Evolutionary conservation across 2,797 vertebrate species (phyloP), one percentile per base, ranked within the genome.

Genomic region (Clarias fuscus): DNA sequence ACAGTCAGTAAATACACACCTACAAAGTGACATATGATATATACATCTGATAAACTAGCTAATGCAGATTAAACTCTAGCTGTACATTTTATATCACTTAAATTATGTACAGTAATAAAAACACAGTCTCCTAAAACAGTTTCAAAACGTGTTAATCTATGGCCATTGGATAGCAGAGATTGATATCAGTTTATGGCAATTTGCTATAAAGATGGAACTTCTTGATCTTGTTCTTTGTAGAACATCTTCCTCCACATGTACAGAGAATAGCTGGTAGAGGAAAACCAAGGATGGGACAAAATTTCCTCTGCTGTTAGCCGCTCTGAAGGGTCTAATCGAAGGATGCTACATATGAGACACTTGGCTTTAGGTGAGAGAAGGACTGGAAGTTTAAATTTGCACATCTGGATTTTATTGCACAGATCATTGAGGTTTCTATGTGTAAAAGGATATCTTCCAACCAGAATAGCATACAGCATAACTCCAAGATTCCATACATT

Each of bases 401-500:
- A 84, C 30, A 40, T 86, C 77, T 84, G 61, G 61, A 86, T 88
- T 67, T 84, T 86, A 4, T 20, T 73, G 76, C 68, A 40, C 59
- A 88, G 82, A 14, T 56, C 22, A 20, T 4, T 86, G 61, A 62
- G 85, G n/a, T 84, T 64, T 48, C 40, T 68, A 53, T 79, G 53
- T 33, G 7, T 40, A 37, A 88, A 86, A 68, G 96, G 96, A 91
- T 97, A 95, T 84, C 94, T 94, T 90, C 96, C 96, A 61, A 96
- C 95, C 61, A 97, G 90, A 95, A 97, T 96, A 84, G 95, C 96
- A 84, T 97, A 97, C 71, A 97, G 95, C 94, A 97, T 97, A 88
- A 97, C 95, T 22, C 96, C 96, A 91, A 97, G 93, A 93, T 94
- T 95, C 96, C 96, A 97, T 37, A 97, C 96, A 53, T 97, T 95